These are phyloP conservation scores for Acrobasis repandana DNA, from an alignment of 2,888 invertebrate genomes.

Conservation along the genomic window DNA sequence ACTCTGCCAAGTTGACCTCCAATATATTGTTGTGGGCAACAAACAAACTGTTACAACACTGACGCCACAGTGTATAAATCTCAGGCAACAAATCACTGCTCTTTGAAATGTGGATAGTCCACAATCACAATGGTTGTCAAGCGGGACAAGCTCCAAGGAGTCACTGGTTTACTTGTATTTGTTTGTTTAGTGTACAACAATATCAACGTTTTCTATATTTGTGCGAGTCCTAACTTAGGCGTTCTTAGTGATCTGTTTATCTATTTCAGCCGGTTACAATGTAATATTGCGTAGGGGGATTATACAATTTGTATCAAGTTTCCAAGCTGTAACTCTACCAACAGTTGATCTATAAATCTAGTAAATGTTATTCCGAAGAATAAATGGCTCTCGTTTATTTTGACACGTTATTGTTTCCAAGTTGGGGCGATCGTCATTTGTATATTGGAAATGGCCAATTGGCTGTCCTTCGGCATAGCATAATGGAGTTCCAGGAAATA, in stretches of 20 bases:
- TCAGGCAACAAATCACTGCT: conserved; percentile 49
- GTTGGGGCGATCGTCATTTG: conserved; percentile 14
- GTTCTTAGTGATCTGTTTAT: too few relatives aligned
- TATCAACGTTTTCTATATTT: too few relatives aligned
- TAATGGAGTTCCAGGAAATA: conserved; percentile 21
- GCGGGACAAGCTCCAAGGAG: background rate
- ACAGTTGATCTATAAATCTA: background rate
- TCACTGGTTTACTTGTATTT: background rate
- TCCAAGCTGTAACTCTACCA: background rate
- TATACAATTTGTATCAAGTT: conserved; percentile 21
- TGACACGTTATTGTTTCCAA: conserved; percentile 15
- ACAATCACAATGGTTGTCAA: background rate
- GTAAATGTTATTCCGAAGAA: background rate
- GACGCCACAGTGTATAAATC: conserved; percentile 45
- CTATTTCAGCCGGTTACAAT: background rate
- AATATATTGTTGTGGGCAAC: conserved; percentile 29
- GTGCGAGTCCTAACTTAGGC: too few relatives aligned
- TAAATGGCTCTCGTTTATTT: conserved; percentile 8
- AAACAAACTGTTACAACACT: conserved; percentile 47
- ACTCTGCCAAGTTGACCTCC: background rate
- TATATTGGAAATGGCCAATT: conserved; percentile 13
- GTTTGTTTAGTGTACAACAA: too few relatives aligned
- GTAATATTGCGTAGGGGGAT: conserved; percentile 31
- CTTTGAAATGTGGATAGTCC: conserved; percentile 27
- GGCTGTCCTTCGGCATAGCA: background rate